These are phyloP conservation scores for Tragelaphus eurycerus DNA, from an alignment of 2,797 vertebrate species.

Conservation along the genomic window DNA sequence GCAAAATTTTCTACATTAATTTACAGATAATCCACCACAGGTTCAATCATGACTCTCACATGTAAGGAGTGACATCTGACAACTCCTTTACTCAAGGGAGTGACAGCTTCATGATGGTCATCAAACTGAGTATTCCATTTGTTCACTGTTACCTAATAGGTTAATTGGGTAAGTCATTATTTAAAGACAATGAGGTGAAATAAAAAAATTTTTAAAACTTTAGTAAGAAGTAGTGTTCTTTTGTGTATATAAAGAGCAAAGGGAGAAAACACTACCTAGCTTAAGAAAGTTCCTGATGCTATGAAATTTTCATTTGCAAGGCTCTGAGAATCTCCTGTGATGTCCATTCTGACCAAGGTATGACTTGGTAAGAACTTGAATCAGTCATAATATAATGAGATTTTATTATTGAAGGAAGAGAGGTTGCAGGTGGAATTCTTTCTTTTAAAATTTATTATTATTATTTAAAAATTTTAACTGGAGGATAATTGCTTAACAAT, in stretches of 20 bases:
- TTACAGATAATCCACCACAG: background rate
- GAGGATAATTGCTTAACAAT: background rate
- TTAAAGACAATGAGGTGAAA: conserved; percentile 74
- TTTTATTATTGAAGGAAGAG: background rate
- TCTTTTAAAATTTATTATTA: background rate
- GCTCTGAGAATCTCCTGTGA: background rate
- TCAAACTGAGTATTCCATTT: conserved; percentile 61
- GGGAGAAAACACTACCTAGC: conserved; percentile 22
- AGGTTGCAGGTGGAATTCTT: background rate
- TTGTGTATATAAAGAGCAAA: background rate
- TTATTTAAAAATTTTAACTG: background rate
- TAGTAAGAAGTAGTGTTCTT: conserved; percentile 62
- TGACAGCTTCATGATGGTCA: conserved; percentile 23
- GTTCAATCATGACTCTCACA: background rate
- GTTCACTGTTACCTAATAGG: conserved; percentile 67
- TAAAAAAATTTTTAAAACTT: conserved; percentile 35
- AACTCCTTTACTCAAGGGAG: background rate
- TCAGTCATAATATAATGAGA: background rate
- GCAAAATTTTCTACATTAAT: background rate
- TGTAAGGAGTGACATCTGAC: background rate
- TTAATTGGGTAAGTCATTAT: conserved; percentile 72
- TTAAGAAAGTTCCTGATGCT: conserved; percentile 55
- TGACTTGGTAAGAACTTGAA: background rate
- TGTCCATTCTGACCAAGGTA: background rate
- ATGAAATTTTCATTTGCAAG: background rate